phyloP scores from a whole-genome alignment of 1,140 invertebrate species.

The Magallana angulata region DNA sequence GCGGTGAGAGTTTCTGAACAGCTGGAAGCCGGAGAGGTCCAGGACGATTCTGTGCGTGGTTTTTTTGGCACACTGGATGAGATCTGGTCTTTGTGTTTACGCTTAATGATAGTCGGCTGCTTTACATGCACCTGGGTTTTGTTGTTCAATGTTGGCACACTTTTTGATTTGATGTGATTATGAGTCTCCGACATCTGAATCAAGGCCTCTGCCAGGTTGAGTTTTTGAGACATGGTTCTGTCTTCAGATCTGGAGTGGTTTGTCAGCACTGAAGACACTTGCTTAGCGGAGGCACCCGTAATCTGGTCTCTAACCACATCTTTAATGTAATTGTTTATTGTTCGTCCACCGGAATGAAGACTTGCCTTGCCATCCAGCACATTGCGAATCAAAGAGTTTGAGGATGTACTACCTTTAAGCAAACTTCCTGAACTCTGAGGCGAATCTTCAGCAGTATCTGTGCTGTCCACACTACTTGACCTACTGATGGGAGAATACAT shows the following conservation, averaged over 20 bases:
- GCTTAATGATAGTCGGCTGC: not conserved
- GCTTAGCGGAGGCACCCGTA: not conserved
- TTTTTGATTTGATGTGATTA: conserved; percentile 13
- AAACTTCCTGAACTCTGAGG: conserved; percentile 2
- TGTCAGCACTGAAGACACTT: not conserved
- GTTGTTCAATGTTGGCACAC: conserved; percentile 32
- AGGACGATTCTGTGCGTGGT: not conserved
- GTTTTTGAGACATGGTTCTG: conserved; percentile 38
- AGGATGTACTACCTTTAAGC: not conserved
- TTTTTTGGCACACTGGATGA: not conserved
- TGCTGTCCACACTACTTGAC: conserved; percentile 84
- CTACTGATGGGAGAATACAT: conserved; percentile 86
- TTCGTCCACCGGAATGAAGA: not conserved
- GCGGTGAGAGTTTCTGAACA: not conserved
- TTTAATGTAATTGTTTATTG: conserved; percentile 51
- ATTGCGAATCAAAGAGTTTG: not conserved
- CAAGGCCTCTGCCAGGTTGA: conserved; percentile 52
- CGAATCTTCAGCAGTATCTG: conserved; percentile 54
- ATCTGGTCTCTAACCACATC: conserved; percentile 49
- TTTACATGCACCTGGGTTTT: not conserved
- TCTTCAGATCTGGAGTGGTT: not conserved
- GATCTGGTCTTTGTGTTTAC: not conserved
- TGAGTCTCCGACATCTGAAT: conserved; percentile 57
- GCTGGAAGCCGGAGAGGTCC: not conserved
- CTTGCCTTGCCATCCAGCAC: not conserved